Evolutionary conservation across 2,113 vertebrate species (phyloP).

Genomic region (Chlamydotis undulata): DNA sequence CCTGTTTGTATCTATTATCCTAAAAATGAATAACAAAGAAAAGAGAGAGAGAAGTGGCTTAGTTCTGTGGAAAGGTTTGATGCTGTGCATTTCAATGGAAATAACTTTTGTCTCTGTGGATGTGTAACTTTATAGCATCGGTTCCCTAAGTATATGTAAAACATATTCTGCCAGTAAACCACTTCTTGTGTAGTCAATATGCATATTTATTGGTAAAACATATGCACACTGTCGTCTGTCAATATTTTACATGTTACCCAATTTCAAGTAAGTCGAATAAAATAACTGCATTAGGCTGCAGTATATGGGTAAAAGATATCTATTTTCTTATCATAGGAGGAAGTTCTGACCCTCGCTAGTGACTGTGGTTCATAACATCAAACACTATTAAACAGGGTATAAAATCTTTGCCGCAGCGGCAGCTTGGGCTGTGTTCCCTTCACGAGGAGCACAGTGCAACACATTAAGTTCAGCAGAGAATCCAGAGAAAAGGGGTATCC

Average conservation of each 20-base stretch:
- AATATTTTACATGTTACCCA: not conserved
- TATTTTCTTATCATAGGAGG: not conserved
- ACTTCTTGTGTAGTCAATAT: slow-evolving; percentile 1
- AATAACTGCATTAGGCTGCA: not conserved
- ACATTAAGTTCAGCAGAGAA: not conserved
- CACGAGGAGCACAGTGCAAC: not conserved
- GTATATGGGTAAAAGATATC: not conserved
- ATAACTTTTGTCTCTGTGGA: slow-evolving; percentile 34
- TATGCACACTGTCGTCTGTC: slow-evolving; percentile 25
- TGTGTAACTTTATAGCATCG: not conserved
- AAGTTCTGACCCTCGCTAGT: not conserved
- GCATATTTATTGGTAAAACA: slow-evolving; percentile 47
- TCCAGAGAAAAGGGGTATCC: slow-evolving; percentile 6
- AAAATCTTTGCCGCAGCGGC: not conserved
- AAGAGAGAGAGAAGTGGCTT: not conserved
- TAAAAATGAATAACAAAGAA: not conserved
- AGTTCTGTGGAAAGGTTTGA: not conserved
- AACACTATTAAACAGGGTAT: not conserved
- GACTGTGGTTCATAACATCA: not conserved
- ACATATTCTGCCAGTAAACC: not conserved
- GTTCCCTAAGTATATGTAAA: slow-evolving; percentile 36
- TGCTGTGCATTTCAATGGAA: slow-evolving; percentile 9
- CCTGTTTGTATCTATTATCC: not conserved
- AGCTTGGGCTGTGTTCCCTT: not conserved
- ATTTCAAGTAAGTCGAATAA: slow-evolving; percentile 10